Evolutionary conservation across 2,113 vertebrate species (phyloP).

Genomic region (Dunckerocampus dactyliophorus): DNA sequence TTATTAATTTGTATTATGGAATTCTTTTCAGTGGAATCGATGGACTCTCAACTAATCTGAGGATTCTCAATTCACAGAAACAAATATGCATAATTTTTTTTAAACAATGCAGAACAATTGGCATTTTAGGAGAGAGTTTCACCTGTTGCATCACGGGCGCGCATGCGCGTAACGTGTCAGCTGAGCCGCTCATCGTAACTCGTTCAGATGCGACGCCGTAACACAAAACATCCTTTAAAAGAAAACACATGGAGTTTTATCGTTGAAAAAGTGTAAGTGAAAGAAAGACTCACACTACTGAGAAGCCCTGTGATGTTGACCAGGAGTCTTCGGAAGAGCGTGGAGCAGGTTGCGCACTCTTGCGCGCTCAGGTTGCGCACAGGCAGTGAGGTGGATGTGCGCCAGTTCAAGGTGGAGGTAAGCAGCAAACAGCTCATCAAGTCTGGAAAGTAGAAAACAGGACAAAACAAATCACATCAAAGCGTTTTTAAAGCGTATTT

Average conservation of each 20-base stretch:
- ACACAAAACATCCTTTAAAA: conserved; percentile 39
- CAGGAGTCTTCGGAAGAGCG: conserved; percentile 39
- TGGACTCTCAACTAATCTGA: too few relatives aligned
- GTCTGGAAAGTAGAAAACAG: conserved; percentile 24
- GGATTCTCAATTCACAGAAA: too few relatives aligned
- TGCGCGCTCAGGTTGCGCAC: conserved; percentile 1
- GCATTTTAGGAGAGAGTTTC: background rate
- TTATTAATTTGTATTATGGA: too few relatives aligned
- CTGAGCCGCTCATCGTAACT: conserved; percentile 17
- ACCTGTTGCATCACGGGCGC: conserved; percentile 52
- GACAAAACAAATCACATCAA: background rate
- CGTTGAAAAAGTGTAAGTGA: background rate
- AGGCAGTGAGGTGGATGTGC: conserved; percentile 13
- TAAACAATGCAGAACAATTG: background rate
- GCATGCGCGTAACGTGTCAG: conserved; percentile 51
- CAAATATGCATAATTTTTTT: too few relatives aligned
- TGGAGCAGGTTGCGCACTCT: background rate
- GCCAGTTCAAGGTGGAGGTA: conserved; percentile 21
- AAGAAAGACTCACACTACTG: conserved; percentile 41
- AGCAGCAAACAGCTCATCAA: conserved; percentile 35
- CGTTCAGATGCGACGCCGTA: conserved; percentile 34
- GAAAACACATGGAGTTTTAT: too few relatives aligned
- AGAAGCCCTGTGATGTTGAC: conserved; percentile 6
- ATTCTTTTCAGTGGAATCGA: too few relatives aligned
- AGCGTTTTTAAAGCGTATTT: too few relatives aligned